These are phyloP conservation scores for Synanceia verrucosa DNA, from an alignment of 2,797 vertebrate species.

Conservation along the genomic window DNA sequence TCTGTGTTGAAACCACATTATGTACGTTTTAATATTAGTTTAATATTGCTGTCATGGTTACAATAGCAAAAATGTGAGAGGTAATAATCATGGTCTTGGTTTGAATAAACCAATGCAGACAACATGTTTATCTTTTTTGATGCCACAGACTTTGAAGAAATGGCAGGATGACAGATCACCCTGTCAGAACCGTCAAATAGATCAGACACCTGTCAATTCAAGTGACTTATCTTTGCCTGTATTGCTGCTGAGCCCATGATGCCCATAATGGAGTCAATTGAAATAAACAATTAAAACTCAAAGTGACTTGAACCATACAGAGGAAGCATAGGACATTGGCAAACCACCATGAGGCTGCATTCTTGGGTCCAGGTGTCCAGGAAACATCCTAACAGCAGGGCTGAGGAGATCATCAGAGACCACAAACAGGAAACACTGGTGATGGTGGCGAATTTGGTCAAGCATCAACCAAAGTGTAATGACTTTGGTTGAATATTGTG, in stretches of 20 bases:
- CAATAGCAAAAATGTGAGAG: background rate
- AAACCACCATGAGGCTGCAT: background rate
- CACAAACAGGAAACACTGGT: constrained; percentile 6
- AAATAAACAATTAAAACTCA: background rate
- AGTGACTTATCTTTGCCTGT: background rate
- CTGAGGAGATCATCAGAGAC: background rate
- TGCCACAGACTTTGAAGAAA: background rate
- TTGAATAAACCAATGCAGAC: background rate
- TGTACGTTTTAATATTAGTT: no score
- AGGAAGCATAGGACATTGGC: background rate
- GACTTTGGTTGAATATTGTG: constrained; percentile 17
- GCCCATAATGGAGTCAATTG: background rate
- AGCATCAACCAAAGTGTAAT: constrained; percentile 23
- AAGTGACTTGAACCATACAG: background rate
- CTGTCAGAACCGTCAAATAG: background rate
- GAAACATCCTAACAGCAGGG: background rate
- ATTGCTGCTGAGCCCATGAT: no score
- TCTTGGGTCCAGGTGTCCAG: background rate
- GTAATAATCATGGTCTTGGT: background rate
- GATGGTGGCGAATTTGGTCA: background rate
- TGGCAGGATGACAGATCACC: background rate
- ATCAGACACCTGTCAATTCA: background rate
- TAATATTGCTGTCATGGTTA: background rate
- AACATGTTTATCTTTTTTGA: background rate
- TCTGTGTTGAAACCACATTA: background rate